Evolutionary conservation across 2,797 vertebrate genomes (phyloP).

Genomic region (Enteromius unitaeniatus): DNA sequence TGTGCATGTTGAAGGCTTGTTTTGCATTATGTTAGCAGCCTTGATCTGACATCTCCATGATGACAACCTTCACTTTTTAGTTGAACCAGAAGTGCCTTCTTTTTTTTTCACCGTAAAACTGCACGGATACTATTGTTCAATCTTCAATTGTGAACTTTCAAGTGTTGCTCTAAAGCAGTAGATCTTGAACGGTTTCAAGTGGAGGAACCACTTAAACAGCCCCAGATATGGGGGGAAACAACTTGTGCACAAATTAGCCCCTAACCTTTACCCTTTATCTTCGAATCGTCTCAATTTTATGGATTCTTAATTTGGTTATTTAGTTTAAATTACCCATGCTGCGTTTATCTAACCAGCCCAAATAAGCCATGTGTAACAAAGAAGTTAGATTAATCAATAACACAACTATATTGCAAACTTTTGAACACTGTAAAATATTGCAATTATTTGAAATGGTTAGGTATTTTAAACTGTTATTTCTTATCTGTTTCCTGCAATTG

Average conservation of each 20-base stretch:
- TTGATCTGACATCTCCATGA: slow-evolving; percentile 39
- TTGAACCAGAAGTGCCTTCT: slow-evolving; percentile 13
- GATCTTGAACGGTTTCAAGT: slow-evolving; percentile 11
- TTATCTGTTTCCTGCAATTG: background rate
- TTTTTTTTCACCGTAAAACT: slow-evolving; percentile 9
- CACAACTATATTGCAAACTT: background rate
- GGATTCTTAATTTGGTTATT: background rate
- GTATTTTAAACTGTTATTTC: too few species aligned
- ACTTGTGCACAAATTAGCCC: background rate
- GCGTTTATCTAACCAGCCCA: background rate
- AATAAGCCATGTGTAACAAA: background rate
- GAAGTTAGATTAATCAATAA: background rate
- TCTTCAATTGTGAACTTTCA: slow-evolving; percentile 15
- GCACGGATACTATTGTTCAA: slow-evolving; percentile 18
- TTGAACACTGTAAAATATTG: background rate
- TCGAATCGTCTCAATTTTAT: background rate
- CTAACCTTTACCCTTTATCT: background rate
- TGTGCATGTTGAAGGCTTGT: slow-evolving; percentile 50
- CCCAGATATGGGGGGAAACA: background rate
- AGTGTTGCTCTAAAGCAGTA: slow-evolving; percentile 37
- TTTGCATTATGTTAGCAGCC: slow-evolving; percentile 47
- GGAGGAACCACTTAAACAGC: background rate
- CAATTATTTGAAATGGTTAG: background rate
- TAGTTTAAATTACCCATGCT: background rate
- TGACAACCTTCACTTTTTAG: slow-evolving; percentile 45